phyloP scores from a whole-genome alignment of 2,113 vertebrate species.

The Psephotus haematonotus region DNA sequence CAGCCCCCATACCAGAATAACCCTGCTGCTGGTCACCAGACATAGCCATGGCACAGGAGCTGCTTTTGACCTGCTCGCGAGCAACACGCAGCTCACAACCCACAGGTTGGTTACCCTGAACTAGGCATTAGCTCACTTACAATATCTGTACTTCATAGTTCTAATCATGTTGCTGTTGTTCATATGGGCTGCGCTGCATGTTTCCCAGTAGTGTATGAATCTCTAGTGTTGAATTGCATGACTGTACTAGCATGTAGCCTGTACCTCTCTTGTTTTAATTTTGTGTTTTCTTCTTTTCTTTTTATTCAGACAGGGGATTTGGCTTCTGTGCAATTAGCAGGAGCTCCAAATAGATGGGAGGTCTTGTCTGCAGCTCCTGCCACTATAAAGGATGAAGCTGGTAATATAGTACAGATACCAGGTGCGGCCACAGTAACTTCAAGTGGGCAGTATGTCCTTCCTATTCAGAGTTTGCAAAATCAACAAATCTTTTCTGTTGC shows the following conservation, averaged over 20 bases:
- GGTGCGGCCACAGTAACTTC: constrained; percentile 91
- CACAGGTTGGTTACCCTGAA: background rate
- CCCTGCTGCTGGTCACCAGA: constrained; percentile 23
- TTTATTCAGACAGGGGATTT: constrained; percentile 86
- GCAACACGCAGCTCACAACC: background rate
- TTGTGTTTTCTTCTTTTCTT: constrained; percentile 59
- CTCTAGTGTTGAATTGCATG: constrained; percentile 12
- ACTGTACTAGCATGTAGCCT: background rate
- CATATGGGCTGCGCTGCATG: background rate
- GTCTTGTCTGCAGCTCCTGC: constrained; percentile 88
- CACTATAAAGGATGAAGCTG: constrained; percentile 91
- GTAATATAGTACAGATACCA: constrained; percentile 94
- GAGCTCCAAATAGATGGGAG: constrained; percentile 93
- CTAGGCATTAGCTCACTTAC: background rate
- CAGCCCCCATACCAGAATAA: constrained; percentile 34
- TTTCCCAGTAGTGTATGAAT: background rate
- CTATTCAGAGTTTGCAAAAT: constrained; percentile 96
- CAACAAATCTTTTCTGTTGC: constrained; percentile 96
- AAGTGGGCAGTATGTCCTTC: constrained; percentile 98
- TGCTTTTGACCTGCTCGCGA: background rate
- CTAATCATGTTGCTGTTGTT: background rate
- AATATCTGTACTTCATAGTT: background rate
- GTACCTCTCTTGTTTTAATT: constrained; percentile 32
- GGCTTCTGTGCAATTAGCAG: constrained; percentile 89
- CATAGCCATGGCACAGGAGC: background rate